Conservation (phyloP, 2,888 invertebrate species). For the Heliconius hortense region DNA sequence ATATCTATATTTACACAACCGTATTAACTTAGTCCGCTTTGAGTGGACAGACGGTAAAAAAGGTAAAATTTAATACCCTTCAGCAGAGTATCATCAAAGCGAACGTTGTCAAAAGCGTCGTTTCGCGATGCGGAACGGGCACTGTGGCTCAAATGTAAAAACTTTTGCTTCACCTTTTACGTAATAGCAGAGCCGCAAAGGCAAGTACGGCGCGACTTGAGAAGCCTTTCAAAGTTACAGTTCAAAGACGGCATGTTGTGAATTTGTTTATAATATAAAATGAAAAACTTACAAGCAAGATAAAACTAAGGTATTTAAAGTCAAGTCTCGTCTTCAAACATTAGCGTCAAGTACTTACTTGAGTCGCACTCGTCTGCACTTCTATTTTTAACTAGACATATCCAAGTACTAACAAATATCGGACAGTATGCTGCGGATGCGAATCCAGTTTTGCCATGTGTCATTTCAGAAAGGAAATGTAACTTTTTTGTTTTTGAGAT, state of each 20-base stretch:
- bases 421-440: constrained; percentile 67
- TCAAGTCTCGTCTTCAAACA: neutral
- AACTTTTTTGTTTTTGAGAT: constrained; percentile 63
- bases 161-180: constrained; percentile 76
- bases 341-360: neutral
- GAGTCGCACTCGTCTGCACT: constrained; percentile 7
- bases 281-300: neutral
- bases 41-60: constrained; percentile 63
- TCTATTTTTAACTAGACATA: constrained; percentile 11
- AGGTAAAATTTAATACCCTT: constrained; percentile 73
- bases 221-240: constrained; percentile 73
- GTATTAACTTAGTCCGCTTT: constrained; percentile 66
- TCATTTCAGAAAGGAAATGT: constrained; percentile 62
- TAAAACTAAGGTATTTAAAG: neutral
- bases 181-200: constrained; percentile 61
- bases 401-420: constrained; percentile 45
- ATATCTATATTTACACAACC: constrained; percentile 56
- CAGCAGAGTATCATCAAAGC: constrained; percentile 71
- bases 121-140: constrained; percentile 69
- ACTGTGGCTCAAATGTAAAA: constrained; percentile 75
- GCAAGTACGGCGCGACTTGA: constrained; percentile 60
- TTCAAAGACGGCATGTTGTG: constrained; percentile 77
- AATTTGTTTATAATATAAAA: constrained; percentile 59
- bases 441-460: constrained; percentile 66
- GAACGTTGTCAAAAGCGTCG: constrained; percentile 75